Conservation (phyloP, 2,113 vertebrate genomes). For the Alethe diademata region DNA sequence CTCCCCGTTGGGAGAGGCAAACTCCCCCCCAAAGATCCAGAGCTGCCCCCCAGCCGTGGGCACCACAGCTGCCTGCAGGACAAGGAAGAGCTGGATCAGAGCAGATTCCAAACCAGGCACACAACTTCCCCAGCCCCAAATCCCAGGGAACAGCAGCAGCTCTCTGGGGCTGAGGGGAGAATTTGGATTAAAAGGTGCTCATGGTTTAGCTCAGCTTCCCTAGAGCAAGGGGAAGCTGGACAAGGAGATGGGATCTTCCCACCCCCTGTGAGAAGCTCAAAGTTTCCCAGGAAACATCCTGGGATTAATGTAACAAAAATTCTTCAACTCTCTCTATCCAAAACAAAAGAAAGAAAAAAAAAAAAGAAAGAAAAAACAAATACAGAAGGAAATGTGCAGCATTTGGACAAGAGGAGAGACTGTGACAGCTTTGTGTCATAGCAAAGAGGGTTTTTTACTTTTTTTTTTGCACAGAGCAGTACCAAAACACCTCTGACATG, state of each 20-base stretch:
- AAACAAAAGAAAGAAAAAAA: not conserved
- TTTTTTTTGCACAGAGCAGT: not conserved
- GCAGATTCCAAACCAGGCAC: not conserved
- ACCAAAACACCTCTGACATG: not conserved
- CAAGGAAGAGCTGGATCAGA: not conserved
- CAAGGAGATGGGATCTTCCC: not conserved
- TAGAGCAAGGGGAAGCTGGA: not conserved
- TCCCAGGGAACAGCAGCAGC: not conserved
- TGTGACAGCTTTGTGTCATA: not conserved
- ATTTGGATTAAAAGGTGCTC: not conserved
- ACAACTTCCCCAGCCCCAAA: not conserved
- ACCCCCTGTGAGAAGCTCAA: not conserved
- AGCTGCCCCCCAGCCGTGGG: conserved; percentile 90
- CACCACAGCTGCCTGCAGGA: conserved; percentile 84
- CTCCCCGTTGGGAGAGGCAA: conserved; percentile 91
- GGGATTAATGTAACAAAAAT: not conserved
- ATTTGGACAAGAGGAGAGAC: not conserved
- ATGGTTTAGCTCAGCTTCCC: not conserved
- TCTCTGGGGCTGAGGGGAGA: not conserved
- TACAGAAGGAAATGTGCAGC: not conserved
- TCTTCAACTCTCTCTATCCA: not conserved
- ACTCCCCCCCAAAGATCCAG: conserved; percentile 97
- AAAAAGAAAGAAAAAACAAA: not conserved
- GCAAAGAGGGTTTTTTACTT: fast-evolving
- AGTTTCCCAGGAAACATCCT: not conserved